Evolutionary conservation across 1,140 invertebrate species (phyloP).

Genomic region (Drosophila repleta): DNA sequence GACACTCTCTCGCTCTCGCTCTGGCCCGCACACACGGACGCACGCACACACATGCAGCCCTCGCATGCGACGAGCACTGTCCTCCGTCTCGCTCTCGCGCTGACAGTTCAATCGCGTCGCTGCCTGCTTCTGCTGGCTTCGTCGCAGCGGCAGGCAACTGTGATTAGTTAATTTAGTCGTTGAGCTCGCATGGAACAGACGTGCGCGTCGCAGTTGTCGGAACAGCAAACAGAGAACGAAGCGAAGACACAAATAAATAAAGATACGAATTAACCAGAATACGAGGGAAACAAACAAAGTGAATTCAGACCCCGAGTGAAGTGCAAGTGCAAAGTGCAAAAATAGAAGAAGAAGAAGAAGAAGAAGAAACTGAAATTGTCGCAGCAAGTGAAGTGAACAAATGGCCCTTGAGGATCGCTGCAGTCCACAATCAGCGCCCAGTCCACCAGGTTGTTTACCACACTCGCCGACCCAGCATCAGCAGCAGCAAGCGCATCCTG

Average conservation of each 20-base stretch:
- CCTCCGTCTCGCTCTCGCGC: conserved; percentile 46
- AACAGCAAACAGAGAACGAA: conserved; percentile 27
- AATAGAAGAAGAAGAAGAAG: neutral
- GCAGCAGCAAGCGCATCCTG: conserved; percentile 4
- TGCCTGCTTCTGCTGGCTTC: conserved; percentile 64
- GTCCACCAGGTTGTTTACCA: conserved; percentile 73
- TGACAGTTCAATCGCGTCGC: conserved; percentile 78
- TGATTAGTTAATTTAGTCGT: conserved; percentile 84
- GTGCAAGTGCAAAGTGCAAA: conserved; percentile 20
- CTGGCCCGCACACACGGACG: conserved; percentile 9
- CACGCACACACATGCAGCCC: neutral
- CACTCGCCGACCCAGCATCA: conserved; percentile 57
- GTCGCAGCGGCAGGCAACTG: conserved; percentile 71
- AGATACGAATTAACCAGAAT: conserved; percentile 2
- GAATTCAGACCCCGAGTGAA: conserved; percentile 13
- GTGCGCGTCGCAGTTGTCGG: conserved; percentile 68
- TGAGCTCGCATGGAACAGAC: conserved; percentile 83
- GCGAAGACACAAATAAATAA: conserved; percentile 23
- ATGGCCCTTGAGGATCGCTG: conserved; percentile 87
- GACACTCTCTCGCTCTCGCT: conserved; percentile 19
- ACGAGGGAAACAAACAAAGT: conserved; percentile 22
- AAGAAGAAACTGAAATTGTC: conserved; percentile 2
- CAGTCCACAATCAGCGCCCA: conserved; percentile 86
- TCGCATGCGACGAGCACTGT: conserved; percentile 8
- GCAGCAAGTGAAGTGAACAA: conserved; percentile 44